Conservation (phyloP, 2,888 invertebrate genomes). For the Lochmaea capreae region DNA sequence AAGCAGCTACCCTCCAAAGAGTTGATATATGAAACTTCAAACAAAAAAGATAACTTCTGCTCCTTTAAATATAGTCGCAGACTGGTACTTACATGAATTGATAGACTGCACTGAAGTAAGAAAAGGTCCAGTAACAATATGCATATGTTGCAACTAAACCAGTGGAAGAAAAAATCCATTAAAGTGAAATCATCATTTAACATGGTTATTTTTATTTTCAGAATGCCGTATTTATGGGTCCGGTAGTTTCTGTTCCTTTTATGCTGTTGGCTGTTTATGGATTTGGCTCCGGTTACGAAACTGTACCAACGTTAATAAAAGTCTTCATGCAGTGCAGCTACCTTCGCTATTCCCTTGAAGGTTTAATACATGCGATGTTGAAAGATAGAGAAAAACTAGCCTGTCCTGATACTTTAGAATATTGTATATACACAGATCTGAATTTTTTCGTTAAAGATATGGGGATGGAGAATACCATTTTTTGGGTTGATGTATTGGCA, state of each 20-base stretch:
- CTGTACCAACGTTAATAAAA: constrained; percentile 78
- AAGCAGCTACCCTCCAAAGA: too few species aligned
- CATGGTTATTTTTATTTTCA: constrained; percentile 61
- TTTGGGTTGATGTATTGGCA: constrained; percentile 75
- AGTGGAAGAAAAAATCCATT: too few species aligned
- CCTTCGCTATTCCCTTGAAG: constrained; percentile 77
- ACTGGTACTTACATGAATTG: too few species aligned
- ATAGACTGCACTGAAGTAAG: too few species aligned
- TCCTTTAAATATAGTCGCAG: too few species aligned
- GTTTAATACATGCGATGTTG: constrained; percentile 83
- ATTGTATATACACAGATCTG: constrained; percentile 82
- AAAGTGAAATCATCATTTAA: too few species aligned
- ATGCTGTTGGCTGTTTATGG: constrained; percentile 90
- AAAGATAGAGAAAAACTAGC: constrained; percentile 77
- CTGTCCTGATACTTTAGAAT: constrained; percentile 78
- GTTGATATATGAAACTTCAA: too few species aligned
- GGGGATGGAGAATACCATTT: constrained; percentile 78
- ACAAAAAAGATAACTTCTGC: too few species aligned
- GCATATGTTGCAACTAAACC: too few species aligned
- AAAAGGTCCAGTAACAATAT: too few species aligned
- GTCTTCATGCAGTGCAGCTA: constrained; percentile 86
- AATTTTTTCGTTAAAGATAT: constrained; percentile 79
- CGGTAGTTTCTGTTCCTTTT: constrained; percentile 86
- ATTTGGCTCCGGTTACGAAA: constrained; percentile 80
- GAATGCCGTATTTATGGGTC: constrained; percentile 92